phyloP scores from a whole-genome alignment of 1,140 invertebrate species.

The Drosophila guanche region DNA sequence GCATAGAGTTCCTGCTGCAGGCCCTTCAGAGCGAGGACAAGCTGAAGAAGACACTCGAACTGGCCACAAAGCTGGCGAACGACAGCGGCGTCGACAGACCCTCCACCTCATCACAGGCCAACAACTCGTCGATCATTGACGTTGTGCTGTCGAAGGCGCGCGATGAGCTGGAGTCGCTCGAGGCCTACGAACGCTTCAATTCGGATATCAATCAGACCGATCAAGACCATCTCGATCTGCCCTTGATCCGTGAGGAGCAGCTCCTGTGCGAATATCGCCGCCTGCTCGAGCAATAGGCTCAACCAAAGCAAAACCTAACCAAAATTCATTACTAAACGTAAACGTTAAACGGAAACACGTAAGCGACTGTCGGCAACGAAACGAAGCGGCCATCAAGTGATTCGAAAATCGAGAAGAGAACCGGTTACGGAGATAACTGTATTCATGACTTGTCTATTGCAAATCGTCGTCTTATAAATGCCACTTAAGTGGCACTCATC shows the following conservation, averaged over 20 bases:
- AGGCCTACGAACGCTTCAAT: constrained; percentile 86
- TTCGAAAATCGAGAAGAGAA: constrained; percentile 10
- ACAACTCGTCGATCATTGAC: constrained; percentile 27
- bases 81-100: constrained; percentile 21
- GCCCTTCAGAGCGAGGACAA: constrained; percentile 63
- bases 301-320: too few relatives aligned
- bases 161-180: constrained; percentile 58
- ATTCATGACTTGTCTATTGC: constrained; percentile 71
- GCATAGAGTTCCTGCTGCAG: constrained; percentile 85
- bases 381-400: too few relatives aligned
- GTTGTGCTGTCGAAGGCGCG: constrained; percentile 49
- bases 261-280: constrained; percentile 86
- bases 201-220: constrained; percentile 86
- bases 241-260: constrained; percentile 86
- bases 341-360: too few relatives aligned
- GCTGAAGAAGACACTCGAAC: constrained; percentile 46
- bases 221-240: constrained; percentile 87
- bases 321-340: too few relatives aligned
- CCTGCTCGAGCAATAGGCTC: constrained; percentile 83
- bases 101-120: constrained; percentile 55
- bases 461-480: constrained; percentile 60
- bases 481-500: constrained; percentile 51
- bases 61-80: constrained; percentile 18
- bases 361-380: too few relatives aligned
- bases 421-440: constrained; percentile 63